Percentiles rank a stretch among this genome's conserved stretches.
Evolutionary conservation across 30 jellyfish, hydroid and myxozoan genomes (phyloP).

Genomic region (Mastigias papua): DNA sequence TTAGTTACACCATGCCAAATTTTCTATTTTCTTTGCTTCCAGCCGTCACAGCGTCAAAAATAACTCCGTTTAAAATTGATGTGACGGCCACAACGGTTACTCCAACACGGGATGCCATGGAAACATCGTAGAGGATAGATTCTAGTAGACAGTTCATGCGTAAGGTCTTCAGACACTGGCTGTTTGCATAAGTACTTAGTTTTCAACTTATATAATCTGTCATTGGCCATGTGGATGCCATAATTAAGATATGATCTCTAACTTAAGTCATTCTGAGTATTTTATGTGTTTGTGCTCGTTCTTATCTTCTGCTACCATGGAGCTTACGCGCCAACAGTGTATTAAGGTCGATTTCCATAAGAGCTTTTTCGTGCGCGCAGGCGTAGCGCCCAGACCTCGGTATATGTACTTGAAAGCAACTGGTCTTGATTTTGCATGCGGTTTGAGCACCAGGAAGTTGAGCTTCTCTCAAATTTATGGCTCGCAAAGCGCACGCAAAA

Average conservation of each 20-base stretch:
- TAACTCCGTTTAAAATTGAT: constrained; percentile 65
- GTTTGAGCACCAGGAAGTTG: too few species aligned
- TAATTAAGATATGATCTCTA: not conserved
- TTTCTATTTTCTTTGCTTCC: not conserved
- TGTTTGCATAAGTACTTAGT: not conserved
- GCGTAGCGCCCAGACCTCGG: too few species aligned
- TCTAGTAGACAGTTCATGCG: not conserved
- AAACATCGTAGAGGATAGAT: constrained; percentile 42
- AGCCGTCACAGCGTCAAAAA: constrained; percentile 67
- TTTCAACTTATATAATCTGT: not conserved
- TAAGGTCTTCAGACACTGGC: not conserved
- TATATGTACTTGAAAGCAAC: too few species aligned
- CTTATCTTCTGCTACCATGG: too few species aligned
- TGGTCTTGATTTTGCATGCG: too few species aligned
- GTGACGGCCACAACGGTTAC: constrained; percentile 68
- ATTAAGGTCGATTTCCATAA: too few species aligned
- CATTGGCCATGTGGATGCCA: not conserved
- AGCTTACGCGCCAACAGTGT: too few species aligned
- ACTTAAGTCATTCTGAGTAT: not conserved
- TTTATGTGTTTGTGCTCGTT: not conserved
- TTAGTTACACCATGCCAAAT: too few species aligned
- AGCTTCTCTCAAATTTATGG: too few species aligned
- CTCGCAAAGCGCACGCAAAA: too few species aligned
- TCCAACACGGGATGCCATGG: constrained; percentile 84
- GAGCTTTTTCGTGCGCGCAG: too few species aligned